Evolutionary conservation across 2,797 vertebrate genomes (phyloP), one percentile per base, ranked within the genome.

Genomic region (Crax fasciolata): DNA sequence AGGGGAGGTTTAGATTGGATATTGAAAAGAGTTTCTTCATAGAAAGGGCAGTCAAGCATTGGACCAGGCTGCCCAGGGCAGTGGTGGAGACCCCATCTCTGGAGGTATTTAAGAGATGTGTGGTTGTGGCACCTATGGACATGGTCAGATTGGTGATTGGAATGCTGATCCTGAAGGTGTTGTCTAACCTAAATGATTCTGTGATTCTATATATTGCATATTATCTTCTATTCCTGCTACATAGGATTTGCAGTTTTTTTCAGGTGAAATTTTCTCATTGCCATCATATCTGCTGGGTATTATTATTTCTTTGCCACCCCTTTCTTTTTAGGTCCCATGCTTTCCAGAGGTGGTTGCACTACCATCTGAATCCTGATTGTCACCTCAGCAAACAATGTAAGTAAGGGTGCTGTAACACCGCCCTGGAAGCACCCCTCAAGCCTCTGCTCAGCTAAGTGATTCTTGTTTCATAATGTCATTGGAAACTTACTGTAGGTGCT

Each of bases 391-490:
- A 52, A 72, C 12, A 74, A 28, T 39, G 65, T 23, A 23, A 39
- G 41, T 15, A 23, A 39, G 48, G 66, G 27, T 21, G n/a, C 84
- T 70, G 15, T 27, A 75, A 59, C n/a, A 61, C 18, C 55, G 66
- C 2, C 70, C 65, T 57, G 28, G 77, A 76, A 88, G 80, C 57
- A 74, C 0, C 0, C 44, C 63, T 82, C 63, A 81, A 86, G 63
- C 49, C 72, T 67, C 49, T 30, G 71, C 51, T 93, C 87, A 94
- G 85, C 86, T 93, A 92, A 11, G 43, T 93, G 78, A 70, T 94
- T 93, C 93, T 58, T 44, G 17, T 79, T 94, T 88, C 71, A 73
- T 65, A 88, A 57, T 63, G n/a, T 61, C 86, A 63, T 57, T 94
- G 80, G 55, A 67, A 95, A 90, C 63, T 90, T 87, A 54, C 39